Evolutionary conservation across 2,888 invertebrate species (phyloP).

Genomic region (Plebejus argus): DNA sequence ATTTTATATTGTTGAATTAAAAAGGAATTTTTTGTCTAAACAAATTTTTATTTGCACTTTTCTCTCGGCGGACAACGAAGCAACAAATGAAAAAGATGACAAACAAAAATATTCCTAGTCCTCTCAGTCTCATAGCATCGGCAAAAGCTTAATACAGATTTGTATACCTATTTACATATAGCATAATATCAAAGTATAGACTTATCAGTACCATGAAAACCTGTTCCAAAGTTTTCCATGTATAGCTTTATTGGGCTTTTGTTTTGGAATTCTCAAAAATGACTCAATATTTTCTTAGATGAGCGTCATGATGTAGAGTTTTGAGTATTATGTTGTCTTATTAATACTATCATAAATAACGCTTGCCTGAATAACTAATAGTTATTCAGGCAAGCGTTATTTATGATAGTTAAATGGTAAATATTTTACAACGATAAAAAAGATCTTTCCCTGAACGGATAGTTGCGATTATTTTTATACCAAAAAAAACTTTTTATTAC

Average conservation of each 20-base stretch:
- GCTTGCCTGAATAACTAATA: no score
- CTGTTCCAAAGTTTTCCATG: slow-evolving; percentile 11
- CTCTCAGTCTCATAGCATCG: no score
- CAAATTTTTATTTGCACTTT: neutral
- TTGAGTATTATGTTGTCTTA: neutral
- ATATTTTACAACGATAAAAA: neutral
- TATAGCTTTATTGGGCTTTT: slow-evolving; percentile 1
- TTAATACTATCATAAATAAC: neutral
- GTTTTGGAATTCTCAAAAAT: neutral
- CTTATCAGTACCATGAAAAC: neutral
- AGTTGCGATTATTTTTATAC: neutral
- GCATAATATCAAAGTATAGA: neutral
- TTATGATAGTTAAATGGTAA: no score
- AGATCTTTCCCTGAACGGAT: no score
- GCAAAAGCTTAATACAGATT: no score
- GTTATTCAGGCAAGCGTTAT: no score
- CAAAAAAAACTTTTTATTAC: neutral
- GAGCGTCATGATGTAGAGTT: no score
- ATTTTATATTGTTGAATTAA: slow-evolving; percentile 16
- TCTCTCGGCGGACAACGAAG: neutral
- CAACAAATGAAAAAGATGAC: no score
- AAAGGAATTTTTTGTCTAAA: slow-evolving; percentile 17
- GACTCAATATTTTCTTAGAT: neutral
- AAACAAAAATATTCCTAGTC: neutral
- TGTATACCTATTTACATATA: neutral